Evolutionary conservation across 2,113 vertebrate genomes (phyloP).

Genomic region (Zosterops lateralis): DNA sequence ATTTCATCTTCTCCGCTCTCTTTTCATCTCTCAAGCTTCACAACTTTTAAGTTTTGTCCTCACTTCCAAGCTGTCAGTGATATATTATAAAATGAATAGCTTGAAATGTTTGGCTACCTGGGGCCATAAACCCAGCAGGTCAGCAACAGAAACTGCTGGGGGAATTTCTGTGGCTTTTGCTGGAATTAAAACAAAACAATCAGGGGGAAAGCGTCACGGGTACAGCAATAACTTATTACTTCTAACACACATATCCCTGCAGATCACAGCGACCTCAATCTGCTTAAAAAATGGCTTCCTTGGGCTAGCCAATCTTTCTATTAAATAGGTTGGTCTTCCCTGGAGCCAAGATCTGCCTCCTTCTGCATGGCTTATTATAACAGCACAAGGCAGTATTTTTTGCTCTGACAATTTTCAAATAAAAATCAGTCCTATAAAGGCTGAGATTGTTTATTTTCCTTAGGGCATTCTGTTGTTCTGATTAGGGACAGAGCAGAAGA

Average conservation of each 20-base stretch:
- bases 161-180: slow-evolving; percentile 4
- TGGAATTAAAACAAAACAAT: slow-evolving; percentile 62
- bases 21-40: not conserved
- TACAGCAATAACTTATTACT: slow-evolving; percentile 30
- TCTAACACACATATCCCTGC: slow-evolving; percentile 46
- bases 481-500: not conserved
- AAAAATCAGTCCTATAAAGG: slow-evolving; percentile 20
- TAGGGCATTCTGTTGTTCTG: not conserved
- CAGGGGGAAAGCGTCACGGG: slow-evolving; percentile 4
- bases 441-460: slow-evolving; percentile 39
- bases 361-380: slow-evolving; percentile 43
- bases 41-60: not conserved
- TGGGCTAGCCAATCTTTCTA: slow-evolving; percentile 42
- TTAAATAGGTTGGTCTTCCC: slow-evolving; percentile 55
- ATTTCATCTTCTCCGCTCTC: not conserved
- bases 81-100: not conserved
- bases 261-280: slow-evolving; percentile 52
- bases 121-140: slow-evolving; percentile 39
- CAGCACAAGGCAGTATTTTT: slow-evolving; percentile 28
- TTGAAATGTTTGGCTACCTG: slow-evolving; percentile 39
- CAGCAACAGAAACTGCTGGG: not conserved
- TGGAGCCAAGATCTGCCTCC: slow-evolving; percentile 43
- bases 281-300: slow-evolving; percentile 54
- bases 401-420: slow-evolving; percentile 35
- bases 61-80: not conserved